A percentile compares a stretch with the other conserved stretches of the same genome.
These are phyloP conservation scores for Nothura maculosa DNA, from an alignment of 2,797 vertebrate species.

Conservation along the genomic window DNA sequence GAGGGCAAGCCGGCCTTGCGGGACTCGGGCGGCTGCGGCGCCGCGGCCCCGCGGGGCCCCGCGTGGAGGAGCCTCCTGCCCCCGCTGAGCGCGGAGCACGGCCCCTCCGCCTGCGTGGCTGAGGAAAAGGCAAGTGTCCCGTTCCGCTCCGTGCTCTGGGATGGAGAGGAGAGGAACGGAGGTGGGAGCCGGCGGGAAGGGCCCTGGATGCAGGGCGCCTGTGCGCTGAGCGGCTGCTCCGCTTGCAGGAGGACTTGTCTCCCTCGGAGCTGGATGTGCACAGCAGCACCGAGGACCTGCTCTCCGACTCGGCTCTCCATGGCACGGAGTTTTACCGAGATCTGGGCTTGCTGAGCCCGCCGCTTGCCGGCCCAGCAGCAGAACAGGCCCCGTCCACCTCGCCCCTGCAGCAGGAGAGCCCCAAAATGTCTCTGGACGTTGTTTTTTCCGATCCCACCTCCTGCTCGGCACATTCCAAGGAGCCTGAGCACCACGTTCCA, in stretches of 20 bases:
- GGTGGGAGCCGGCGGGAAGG: fast-evolving
- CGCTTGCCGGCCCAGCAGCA: fast-evolving
- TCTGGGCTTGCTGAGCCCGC: slow-evolving; percentile 73
- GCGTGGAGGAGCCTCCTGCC: slow-evolving; percentile 80
- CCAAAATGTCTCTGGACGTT: slow-evolving; percentile 7
- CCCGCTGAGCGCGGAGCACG: slow-evolving; percentile 79
- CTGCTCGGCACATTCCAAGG: not conserved
- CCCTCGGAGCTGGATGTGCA: slow-evolving; percentile 81
- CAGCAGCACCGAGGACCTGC: slow-evolving; percentile 88
- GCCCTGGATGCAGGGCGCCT: too few relatives aligned
- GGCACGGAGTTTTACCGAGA: slow-evolving; percentile 90
- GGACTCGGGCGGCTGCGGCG: slow-evolving; percentile 47
- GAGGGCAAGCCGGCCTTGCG: slow-evolving; percentile 88
- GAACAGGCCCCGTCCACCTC: not conserved
- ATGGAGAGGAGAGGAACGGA: not conserved
- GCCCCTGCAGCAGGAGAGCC: not conserved
- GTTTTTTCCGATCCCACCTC: slow-evolving; percentile 31
- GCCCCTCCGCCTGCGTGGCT: slow-evolving; percentile 77
- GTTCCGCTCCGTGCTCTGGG: not conserved
- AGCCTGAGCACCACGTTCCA: slow-evolving; percentile 42
- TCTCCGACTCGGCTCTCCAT: slow-evolving; percentile 81
- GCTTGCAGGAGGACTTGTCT: slow-evolving; percentile 80
- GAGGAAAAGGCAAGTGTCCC: slow-evolving; percentile 86
- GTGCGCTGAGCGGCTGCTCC: not conserved
- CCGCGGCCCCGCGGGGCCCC: slow-evolving; percentile 56